Base-by-base conservation (phyloP, 2,888 invertebrate genomes). In the Melipona beecheii region DNA sequence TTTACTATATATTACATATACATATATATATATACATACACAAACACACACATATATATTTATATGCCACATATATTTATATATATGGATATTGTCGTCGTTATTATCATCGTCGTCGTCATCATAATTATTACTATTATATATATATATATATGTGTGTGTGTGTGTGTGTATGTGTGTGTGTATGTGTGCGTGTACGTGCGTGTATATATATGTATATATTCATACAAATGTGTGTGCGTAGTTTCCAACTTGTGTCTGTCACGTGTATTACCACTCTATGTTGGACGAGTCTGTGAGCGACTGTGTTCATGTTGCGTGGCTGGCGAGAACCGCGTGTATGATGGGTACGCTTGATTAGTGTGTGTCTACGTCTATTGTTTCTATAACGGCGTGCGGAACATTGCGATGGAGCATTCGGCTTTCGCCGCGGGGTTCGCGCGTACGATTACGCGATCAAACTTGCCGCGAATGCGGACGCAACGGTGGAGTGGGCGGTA, bases 161-260 rank as follows among this genome's bases (percentile, higher is more conserved):
- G 36, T 36, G 36, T 36, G 9, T 36, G 36, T 9, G 36, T 9
- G 36, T 9, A 9, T 5, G 36, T 5, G 36, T 36, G 36, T 72
- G 75, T 83, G 80, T 78, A 83, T 74, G 88, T 21, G 36, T 21
- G 11, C 43, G 36, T 65, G 64, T 68, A 54, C 31, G 70, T 70
- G 70, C 81, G 77, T 31, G 65, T 24, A 58, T 58, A 58, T 74
- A 64, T 19, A 71, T 69, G 66, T 81, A 82, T 83, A 72, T 86
- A 82, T 65, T 85, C 85, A 85, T 78, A 87, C 78, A 88, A 83
- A 85, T 87, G 83, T 90, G 85, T 87, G 86, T 89, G 83, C 86
- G 93, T 93, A 93, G 92, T 94, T 94, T 94, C 94, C 94, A 94
- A 95, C 94, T 95, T 94, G 94, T 94, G 94, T 95, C 94, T 94